phyloP scores from a whole-genome alignment of 1,140 invertebrate genomes.

The Drosophila seguyi region DNA sequence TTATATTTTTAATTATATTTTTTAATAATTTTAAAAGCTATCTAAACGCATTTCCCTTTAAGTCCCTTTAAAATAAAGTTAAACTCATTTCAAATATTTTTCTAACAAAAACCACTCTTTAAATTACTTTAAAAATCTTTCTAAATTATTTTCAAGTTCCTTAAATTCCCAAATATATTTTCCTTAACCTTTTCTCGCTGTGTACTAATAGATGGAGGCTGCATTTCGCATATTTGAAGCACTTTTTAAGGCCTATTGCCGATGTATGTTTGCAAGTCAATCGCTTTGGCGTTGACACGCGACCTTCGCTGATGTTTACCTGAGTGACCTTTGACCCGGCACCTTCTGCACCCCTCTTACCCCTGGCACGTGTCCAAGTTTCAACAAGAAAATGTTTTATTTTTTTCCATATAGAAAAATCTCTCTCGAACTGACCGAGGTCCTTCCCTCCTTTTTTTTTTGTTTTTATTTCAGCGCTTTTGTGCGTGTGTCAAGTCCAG shows the following conservation, averaged over 20 bases:
- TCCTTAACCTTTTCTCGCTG: not conserved
- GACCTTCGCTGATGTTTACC: slow-evolving; percentile 25
- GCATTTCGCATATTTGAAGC: not conserved
- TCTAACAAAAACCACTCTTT: not conserved
- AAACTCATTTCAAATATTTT: too few species aligned
- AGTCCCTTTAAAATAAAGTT: not conserved
- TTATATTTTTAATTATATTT: not conserved
- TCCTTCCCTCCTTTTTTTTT: not conserved
- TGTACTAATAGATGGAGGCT: not conserved
- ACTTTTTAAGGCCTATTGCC: slow-evolving; percentile 21
- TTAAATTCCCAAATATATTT: not conserved
- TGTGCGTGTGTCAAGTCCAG: slow-evolving; percentile 81
- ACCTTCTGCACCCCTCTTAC: not conserved
- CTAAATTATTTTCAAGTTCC: not conserved
- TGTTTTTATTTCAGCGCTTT: slow-evolving; percentile 26
- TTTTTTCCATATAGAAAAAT: not conserved
- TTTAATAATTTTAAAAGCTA: not conserved
- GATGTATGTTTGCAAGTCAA: slow-evolving; percentile 16
- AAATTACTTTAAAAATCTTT: not conserved
- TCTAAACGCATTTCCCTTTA: not conserved
- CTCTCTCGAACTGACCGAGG: slow-evolving; percentile 16
- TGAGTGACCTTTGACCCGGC: slow-evolving; percentile 48
- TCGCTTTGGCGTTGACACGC: slow-evolving; percentile 28
- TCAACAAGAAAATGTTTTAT: not conserved
- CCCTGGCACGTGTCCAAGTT: slow-evolving; percentile 13